These are phyloP conservation scores for Ips nitidus DNA, from an alignment of 1,140 invertebrate species.

Conservation along the genomic window DNA sequence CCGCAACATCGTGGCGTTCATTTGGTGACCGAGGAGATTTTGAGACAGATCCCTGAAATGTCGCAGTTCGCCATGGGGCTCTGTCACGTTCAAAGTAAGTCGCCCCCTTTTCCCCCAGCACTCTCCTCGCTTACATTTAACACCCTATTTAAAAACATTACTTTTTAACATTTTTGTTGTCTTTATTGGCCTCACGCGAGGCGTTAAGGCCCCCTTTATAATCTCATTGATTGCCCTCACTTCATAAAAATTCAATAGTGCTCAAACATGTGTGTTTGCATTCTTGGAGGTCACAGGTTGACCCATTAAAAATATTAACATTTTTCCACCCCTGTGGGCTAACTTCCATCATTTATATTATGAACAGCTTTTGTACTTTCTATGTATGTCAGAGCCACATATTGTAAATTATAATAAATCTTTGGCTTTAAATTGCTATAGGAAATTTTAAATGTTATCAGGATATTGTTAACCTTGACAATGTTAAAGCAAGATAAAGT, in stretches of 20 bases:
- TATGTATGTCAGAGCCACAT: too few species aligned
- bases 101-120: constrained; percentile 20
- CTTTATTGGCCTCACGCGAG: too few species aligned
- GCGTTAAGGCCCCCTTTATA: background rate
- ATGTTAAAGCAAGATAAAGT: too few species aligned
- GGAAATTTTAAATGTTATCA: too few species aligned
- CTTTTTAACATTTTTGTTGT: too few species aligned
- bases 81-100: constrained; percentile 95
- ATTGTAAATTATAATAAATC: too few species aligned
- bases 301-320: constrained; percentile 4
- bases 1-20: constrained; percentile 93
- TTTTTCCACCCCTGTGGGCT: background rate
- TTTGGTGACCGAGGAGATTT: constrained; percentile 92
- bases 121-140: constrained; percentile 5
- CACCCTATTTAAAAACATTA: background rate
- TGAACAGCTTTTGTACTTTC: too few species aligned
- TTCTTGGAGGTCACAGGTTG: constrained; percentile 10
- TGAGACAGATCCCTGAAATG: constrained; percentile 89
- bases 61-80: constrained; percentile 90
- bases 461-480: too few species aligned
- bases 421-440: too few species aligned
- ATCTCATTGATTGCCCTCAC: background rate
- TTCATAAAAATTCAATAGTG: background rate
- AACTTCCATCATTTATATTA: too few species aligned
- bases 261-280: constrained; percentile 7